phyloP scores from a whole-genome alignment of 1,140 invertebrate genomes.

The Drosophila auraria region DNA sequence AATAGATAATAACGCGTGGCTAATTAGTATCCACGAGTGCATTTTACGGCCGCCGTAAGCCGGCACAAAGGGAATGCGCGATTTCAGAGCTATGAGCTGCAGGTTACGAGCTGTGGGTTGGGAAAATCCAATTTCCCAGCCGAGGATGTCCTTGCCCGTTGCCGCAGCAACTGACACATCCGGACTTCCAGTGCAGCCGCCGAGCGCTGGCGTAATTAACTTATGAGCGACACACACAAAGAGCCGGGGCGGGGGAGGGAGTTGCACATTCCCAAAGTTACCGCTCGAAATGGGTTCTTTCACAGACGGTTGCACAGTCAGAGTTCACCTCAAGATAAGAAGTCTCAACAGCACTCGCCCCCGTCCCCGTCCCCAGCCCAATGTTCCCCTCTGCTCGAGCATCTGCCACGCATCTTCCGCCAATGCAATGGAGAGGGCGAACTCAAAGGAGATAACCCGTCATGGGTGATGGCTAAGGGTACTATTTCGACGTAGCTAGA shows the following conservation, averaged over 20 bases:
- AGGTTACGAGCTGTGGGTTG: conserved; percentile 6
- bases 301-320: conserved; percentile 49
- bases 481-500: not conserved
- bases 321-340: conserved; percentile 51
- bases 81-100: conserved; percentile 26
- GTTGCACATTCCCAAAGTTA: conserved; percentile 37
- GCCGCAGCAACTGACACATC: conserved; percentile 34
- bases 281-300: conserved; percentile 45
- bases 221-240: conserved; percentile 41
- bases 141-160: conserved; percentile 9
- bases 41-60: conserved; percentile 16
- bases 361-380: no score
- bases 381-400: not conserved
- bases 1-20: conserved; percentile 24
- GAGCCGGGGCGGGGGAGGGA: conserved; percentile 4
- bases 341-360: conserved; percentile 4
- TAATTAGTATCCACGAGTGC: conserved; percentile 24
- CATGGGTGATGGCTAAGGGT: conserved; percentile 6
- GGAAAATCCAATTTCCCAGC: conserved; percentile 63
- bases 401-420: conserved; percentile 12
- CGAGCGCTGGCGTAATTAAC: conserved; percentile 49
- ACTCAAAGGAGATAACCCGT: conserved; percentile 7
- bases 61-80: conserved; percentile 34
- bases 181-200: conserved; percentile 11
- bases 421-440: not conserved